A percentile compares a stretch with the other conserved stretches of the same genome.
Evolutionary conservation across 2,797 vertebrate genomes (phyloP).

Genomic region (Tragopan temminckii): DNA sequence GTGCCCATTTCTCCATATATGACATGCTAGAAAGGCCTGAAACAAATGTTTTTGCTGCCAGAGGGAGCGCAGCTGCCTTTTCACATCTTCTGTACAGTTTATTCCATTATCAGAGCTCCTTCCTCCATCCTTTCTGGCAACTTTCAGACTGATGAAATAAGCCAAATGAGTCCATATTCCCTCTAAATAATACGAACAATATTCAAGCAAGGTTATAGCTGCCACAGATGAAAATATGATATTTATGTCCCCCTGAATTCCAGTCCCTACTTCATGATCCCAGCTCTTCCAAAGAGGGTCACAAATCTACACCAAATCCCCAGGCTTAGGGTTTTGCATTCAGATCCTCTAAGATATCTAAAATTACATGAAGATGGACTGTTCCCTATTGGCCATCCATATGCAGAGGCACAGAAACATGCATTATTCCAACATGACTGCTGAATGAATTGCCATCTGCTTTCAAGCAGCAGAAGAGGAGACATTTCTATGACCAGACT

Average conservation of each 20-base stretch:
- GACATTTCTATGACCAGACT: not conserved
- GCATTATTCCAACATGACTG: not conserved
- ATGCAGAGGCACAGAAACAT: not conserved
- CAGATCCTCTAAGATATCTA: slow-evolving; percentile 31
- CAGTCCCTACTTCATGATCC: slow-evolving; percentile 20
- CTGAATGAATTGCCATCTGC: slow-evolving; percentile 43
- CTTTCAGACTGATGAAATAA: slow-evolving; percentile 5
- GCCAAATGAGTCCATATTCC: not conserved
- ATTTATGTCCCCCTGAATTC: slow-evolving; percentile 32
- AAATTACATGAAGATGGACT: slow-evolving; percentile 37
- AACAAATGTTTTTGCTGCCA: not conserved
- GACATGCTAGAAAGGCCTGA: not conserved
- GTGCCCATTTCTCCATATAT: not conserved
- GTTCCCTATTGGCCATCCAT: slow-evolving; percentile 3
- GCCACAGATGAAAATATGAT: slow-evolving; percentile 27
- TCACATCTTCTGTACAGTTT: not conserved
- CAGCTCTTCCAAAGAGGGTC: slow-evolving; percentile 6
- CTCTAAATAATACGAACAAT: not conserved
- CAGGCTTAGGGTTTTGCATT: not conserved
- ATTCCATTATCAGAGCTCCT: not conserved
- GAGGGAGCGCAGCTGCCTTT: not conserved
- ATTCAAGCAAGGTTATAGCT: slow-evolving; percentile 18
- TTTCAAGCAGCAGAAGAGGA: not conserved
- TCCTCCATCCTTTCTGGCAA: not conserved
- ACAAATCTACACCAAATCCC: slow-evolving; percentile 19